Evolutionary conservation across 1,140 invertebrate species (phyloP).

Genomic region (Arctopsyche grandis): DNA sequence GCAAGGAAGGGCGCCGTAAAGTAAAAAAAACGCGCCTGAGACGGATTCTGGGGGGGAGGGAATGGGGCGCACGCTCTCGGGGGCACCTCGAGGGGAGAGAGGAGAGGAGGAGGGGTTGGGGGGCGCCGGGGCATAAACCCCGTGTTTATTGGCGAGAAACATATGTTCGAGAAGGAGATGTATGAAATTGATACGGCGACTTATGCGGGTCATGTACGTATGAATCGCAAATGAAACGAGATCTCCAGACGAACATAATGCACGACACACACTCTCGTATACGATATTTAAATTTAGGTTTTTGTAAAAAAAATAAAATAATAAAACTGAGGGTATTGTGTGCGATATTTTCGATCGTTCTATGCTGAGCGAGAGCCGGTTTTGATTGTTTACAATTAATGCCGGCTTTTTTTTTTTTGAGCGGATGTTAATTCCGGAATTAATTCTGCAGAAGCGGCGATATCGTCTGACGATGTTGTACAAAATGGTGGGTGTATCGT

Average conservation of each 20-base stretch:
- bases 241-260: neutral
- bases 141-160: constrained; percentile 53
- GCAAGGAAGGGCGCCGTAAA: constrained; percentile 53
- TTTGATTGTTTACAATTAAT: constrained; percentile 37
- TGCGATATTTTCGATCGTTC: too few relatives aligned
- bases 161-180: constrained; percentile 51
- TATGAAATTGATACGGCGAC: constrained; percentile 46
- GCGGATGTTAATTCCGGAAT: constrained; percentile 33
- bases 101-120: constrained; percentile 12
- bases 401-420: neutral
- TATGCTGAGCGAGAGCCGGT: neutral
- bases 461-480: constrained; percentile 9
- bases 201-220: constrained; percentile 38
- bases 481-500: constrained; percentile 30
- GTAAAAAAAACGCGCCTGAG: constrained; percentile 20
- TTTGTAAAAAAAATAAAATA: neutral
- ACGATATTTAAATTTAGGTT: neutral
- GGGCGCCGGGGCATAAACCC: constrained; percentile 44
- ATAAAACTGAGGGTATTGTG: neutral
- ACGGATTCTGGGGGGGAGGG: constrained; percentile 10
- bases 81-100: neutral
- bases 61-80: neutral
- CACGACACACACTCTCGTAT: neutral
- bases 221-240: constrained; percentile 37
- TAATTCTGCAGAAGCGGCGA: constrained; percentile 12